A percentile compares a stretch with the other conserved stretches of the same genome.
These are phyloP conservation scores for Tragelaphus buxtoni DNA, from an alignment of 2,113 vertebrate species.

Conservation along the genomic window DNA sequence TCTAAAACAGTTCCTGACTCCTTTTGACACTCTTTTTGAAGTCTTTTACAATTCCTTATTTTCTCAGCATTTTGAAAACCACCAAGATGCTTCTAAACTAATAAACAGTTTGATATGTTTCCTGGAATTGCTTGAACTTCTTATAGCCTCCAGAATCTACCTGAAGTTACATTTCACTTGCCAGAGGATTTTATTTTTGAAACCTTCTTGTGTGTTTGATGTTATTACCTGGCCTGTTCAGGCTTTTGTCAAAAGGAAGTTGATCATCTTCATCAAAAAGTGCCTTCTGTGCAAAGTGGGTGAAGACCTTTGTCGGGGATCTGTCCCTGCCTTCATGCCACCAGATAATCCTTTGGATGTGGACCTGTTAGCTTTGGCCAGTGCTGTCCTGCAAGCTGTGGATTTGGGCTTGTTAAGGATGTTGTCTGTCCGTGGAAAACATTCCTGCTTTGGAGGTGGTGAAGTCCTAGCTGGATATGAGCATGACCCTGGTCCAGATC, in stretches of 20 bases:
- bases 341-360: neutral
- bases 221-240: constrained; percentile 71
- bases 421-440: constrained; percentile 72
- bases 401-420: constrained; percentile 78
- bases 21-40: constrained; percentile 81
- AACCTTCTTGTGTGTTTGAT: constrained; percentile 74
- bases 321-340: neutral
- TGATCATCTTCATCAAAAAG: constrained; percentile 88
- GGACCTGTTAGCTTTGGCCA: constrained; percentile 79
- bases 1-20: constrained; percentile 79
- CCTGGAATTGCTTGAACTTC: constrained; percentile 87
- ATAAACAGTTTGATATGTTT: constrained; percentile 77
- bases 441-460: constrained; percentile 84
- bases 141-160: constrained; percentile 79
- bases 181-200: constrained; percentile 81
- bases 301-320: constrained; percentile 82
- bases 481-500: constrained; percentile 70
- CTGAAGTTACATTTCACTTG: constrained; percentile 66
- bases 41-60: constrained; percentile 79
- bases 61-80: constrained; percentile 57
- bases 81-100: constrained; percentile 1
- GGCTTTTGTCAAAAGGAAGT: constrained; percentile 84
- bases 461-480: constrained; percentile 28
- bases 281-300: constrained; percentile 83
- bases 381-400: constrained; percentile 77